A percentile compares a stretch with the other conserved stretches of the same genome.
Evolutionary conservation across 1,140 invertebrate species (phyloP).

Genomic region (Gryon sp.): DNA sequence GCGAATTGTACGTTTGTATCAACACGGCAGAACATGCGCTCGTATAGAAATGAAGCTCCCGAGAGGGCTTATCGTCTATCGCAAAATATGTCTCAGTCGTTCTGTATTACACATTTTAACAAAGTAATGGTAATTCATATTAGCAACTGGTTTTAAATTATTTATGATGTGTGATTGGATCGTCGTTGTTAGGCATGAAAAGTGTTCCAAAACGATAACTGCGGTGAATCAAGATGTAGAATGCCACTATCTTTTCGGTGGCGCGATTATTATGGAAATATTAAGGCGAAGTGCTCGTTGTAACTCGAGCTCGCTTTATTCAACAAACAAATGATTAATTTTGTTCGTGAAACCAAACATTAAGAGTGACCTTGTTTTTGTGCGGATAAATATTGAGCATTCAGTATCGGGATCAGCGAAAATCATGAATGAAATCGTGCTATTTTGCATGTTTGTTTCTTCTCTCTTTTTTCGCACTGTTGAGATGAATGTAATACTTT

Average conservation of each 20-base stretch:
- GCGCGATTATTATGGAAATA: slow-evolving; percentile 58
- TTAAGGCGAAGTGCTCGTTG: slow-evolving; percentile 8
- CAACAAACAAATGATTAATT: slow-evolving; percentile 45
- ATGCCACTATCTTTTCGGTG: slow-evolving; percentile 52
- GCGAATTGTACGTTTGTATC: slow-evolving; percentile 54
- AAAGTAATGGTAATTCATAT: slow-evolving; percentile 48
- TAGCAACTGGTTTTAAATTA: slow-evolving; percentile 39
- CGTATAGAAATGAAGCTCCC: slow-evolving; percentile 54
- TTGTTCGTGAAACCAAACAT: not conserved
- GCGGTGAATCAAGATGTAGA: slow-evolving; percentile 40
- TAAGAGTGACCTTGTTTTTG: slow-evolving; percentile 25
- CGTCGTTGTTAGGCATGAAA: slow-evolving; percentile 23
- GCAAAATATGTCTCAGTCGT: slow-evolving; percentile 41
- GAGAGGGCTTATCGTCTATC: slow-evolving; percentile 58
- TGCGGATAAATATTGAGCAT: slow-evolving; percentile 14
- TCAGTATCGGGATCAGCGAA: slow-evolving; percentile 21
- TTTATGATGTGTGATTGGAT: slow-evolving; percentile 43
- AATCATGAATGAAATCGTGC: slow-evolving; percentile 21
- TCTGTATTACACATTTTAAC: slow-evolving; percentile 57
- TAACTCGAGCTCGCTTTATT: slow-evolving; percentile 31
- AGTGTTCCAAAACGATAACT: slow-evolving; percentile 36
- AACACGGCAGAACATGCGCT: slow-evolving; percentile 22
- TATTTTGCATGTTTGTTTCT: not conserved
- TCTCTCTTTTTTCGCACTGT: not conserved
- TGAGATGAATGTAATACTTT: too few species aligned